Base-by-base conservation (phyloP, 2,888 invertebrate genomes). In the Frankliniella intonsa region DNA sequence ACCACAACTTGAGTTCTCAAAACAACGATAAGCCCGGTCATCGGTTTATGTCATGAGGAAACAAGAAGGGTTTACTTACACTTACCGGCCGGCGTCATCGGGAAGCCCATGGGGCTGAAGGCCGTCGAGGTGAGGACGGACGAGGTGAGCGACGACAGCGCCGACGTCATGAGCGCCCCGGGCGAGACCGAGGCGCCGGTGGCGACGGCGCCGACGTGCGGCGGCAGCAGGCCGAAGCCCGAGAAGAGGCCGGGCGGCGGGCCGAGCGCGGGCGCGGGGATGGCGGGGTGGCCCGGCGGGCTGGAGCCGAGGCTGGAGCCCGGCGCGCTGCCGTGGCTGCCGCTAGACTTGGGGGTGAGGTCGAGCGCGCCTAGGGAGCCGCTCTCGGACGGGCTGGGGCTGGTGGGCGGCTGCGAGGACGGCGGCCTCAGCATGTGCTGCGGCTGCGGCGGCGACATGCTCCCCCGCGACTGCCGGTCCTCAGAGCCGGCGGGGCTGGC, bases 61-160 rank as follows among this genome's bases (percentile, higher is more conserved):
- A 81, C 51, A 80, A 80, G 65, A 22, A 14, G 76, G 49, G 69
- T 22, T 80, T 25, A 22, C 50, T 80, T 62, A 25, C 87, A 91
- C 91, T 91, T 92, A 93, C 93, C 93, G 92, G 92, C 92, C 90
- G 93, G 93, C 88, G 93, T 94, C 86, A 94, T 93, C 87, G 95
- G 94, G 87, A 96, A 92, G 89, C 95, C 94, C 88, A 96, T 92
- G 86, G 95, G 95, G 91, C 95, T 95, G 91, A 95, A 95, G 84
- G 94, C 93, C 83, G 95, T 94, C 86, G 95, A 94, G 85, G 94
- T 94, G 87, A 95, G 92, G 85, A 93, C 93, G 76, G 93, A 93
- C 65, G 95, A 94, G 82, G 95, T 94, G 86, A 95, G 91, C 84
- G 95, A 94, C 83, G 94, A 94, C 86, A 95, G 90, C 84, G 95